Evolutionary conservation across 2,888 invertebrate species (phyloP).

Genomic region (Agelastica alni): DNA sequence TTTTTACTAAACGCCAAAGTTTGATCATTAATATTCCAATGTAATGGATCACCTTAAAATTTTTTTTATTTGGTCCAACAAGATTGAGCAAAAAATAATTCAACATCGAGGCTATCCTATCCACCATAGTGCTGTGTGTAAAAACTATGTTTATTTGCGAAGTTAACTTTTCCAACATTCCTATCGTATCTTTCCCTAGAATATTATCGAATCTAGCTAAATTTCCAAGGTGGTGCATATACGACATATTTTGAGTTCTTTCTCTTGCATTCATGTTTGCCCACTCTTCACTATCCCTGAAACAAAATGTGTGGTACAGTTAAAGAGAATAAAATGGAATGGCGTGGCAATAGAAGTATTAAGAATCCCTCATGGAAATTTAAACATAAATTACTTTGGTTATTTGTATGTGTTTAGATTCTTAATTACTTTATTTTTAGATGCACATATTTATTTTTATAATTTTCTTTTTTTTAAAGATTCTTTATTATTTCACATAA

Average conservation of each 20-base stretch:
- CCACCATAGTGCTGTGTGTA: constrained; percentile 89
- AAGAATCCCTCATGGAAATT: too few species aligned
- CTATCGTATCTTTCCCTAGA: constrained; percentile 85
- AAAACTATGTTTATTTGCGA: constrained; percentile 80
- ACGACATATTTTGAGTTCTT: constrained; percentile 72
- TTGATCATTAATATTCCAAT: too few species aligned
- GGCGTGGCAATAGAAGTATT: too few species aligned
- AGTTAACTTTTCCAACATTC: constrained; percentile 77
- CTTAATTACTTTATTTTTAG: too few species aligned
- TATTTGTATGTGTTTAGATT: too few species aligned
- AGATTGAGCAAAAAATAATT: constrained; percentile 90
- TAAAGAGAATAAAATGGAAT: too few species aligned
- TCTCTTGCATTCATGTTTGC: constrained; percentile 69
- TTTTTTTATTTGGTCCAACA: constrained; percentile 89
- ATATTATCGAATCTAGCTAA: constrained; percentile 91
- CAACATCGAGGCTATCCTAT: constrained; percentile 91
- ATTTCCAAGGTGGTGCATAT: constrained; percentile 78
- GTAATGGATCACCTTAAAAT: constrained; percentile 86
- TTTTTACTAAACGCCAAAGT: too few species aligned
- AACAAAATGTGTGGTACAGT: too few species aligned
- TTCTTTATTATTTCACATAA: too few species aligned
- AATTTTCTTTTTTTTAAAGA: too few species aligned
- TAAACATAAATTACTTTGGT: neutral
- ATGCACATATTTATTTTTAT: too few species aligned
- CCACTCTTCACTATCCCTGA: constrained; percentile 78